Evolutionary conservation across 2,797 vertebrate species (phyloP).

Genomic region (Prunella strophiata): DNA sequence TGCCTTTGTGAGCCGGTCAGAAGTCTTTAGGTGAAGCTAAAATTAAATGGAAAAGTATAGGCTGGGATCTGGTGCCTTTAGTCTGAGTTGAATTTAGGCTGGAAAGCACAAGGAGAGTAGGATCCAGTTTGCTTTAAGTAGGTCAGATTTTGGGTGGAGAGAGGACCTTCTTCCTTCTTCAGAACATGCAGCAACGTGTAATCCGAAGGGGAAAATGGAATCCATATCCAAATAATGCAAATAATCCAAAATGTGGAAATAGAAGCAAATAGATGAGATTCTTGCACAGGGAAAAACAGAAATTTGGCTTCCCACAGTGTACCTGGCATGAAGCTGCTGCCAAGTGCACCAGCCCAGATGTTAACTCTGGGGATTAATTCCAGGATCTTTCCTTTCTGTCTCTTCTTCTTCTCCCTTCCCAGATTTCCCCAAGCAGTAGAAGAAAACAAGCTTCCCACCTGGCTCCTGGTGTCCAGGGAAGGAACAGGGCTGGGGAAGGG

Average conservation of each 20-base stretch:
- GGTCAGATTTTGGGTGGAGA: background rate
- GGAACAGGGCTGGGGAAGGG: fast-evolving
- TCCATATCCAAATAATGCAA: background rate
- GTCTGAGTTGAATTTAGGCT: background rate
- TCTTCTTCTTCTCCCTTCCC: background rate
- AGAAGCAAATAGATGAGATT: background rate
- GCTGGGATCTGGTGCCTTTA: background rate
- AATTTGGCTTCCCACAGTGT: background rate
- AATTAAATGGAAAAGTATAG: background rate
- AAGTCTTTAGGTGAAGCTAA: background rate
- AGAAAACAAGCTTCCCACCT: background rate
- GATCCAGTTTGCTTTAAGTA: background rate
- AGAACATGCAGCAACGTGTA: fast-evolving
- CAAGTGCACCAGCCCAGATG: background rate
- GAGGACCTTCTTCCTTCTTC: background rate
- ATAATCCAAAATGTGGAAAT: background rate
- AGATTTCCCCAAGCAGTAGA: background rate
- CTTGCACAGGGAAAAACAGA: background rate
- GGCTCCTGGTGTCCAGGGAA: background rate
- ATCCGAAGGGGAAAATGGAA: background rate
- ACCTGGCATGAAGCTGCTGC: background rate
- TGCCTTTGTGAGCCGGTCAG: background rate
- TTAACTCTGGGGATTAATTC: background rate
- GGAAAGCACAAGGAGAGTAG: background rate
- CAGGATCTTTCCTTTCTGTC: background rate